Base-by-base conservation (phyloP, 2,113 vertebrate species). In the Carlito syrichta region DNA sequence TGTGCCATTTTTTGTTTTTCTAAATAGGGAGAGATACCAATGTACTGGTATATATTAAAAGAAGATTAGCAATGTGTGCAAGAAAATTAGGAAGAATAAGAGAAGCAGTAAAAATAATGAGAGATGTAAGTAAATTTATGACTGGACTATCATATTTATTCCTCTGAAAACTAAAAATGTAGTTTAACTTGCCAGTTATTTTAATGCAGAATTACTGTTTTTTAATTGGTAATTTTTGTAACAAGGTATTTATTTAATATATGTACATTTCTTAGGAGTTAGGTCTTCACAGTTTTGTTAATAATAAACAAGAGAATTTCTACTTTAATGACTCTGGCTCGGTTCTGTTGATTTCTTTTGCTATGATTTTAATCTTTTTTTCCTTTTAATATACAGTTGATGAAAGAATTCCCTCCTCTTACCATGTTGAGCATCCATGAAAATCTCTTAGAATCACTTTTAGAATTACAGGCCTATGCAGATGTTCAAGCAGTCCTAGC, bases 341-440 rank as follows among this genome's bases (percentile, higher is more conserved):
- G 66, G 17, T 27, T 95, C 6, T 62, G 14, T 90, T 91, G 78
- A 95, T 11, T 94, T 97, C 58, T 22, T 87, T 58, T 96, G 22
- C 56, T 95, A 63, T 89, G n/a, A 94, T 95, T 97, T 92, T 91
- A 87, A 91, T 87, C 76, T 63, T 92, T 95, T 98, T 96, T 73
- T 97, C 17, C 77, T 93, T 97, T 85, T 98, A 86, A 92, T 97
- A 86, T 95, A 82, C 98, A 99, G 99, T 98, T 99, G 99, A 99
- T 99, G 99, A 99, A 99, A 99, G 99, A 99, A 97, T 99, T 99
- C 98, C 99, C 99, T 85, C 99, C 99, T 97, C 98, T 99, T 97
- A 99, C 99, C 97, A 99, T 99, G 99, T 98, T 99, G 99, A 99
- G 99, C 98, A 99, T 99, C 98, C 99, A 99, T 68, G 99, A 99